Evolutionary conservation across 2,113 vertebrate genomes (phyloP).

Genomic region (Ginglymostoma cirratum): DNA sequence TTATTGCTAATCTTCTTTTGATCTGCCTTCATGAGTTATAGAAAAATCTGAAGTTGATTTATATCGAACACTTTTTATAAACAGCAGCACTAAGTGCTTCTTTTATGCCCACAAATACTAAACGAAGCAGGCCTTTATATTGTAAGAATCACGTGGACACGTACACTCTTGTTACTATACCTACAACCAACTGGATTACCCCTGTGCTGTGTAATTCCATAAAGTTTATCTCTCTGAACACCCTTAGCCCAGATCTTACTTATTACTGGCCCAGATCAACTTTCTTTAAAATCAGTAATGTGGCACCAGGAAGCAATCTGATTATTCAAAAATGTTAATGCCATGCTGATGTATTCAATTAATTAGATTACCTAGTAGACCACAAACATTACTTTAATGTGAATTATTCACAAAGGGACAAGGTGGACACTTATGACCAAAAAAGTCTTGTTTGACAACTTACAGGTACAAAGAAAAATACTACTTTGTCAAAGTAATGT

Average conservation of each 20-base stretch:
- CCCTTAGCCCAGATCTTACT: not conserved
- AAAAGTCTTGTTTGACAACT: not conserved
- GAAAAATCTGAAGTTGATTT: not conserved
- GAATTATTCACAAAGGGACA: not conserved
- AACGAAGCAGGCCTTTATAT: not conserved
- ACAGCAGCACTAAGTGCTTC: not conserved
- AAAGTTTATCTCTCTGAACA: conserved; percentile 2
- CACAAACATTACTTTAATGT: not conserved
- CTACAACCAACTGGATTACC: not conserved
- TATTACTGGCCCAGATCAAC: not conserved
- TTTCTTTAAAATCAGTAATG: not conserved
- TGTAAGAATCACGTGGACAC: not conserved
- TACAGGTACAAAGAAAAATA: not conserved
- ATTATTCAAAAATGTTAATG: not conserved
- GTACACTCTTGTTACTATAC: not conserved
- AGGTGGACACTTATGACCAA: not conserved
- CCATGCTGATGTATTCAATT: not conserved
- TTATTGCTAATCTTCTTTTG: not conserved
- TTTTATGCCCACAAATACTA: not conserved
- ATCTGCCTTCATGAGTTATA: not conserved
- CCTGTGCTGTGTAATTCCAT: not conserved
- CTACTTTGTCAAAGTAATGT: not conserved
- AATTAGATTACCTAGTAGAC: not conserved
- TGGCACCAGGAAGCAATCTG: not conserved
- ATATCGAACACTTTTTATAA: not conserved